Conservation (phyloP, 2,797 vertebrate genomes). For the Manis crassicaudata region DNA sequence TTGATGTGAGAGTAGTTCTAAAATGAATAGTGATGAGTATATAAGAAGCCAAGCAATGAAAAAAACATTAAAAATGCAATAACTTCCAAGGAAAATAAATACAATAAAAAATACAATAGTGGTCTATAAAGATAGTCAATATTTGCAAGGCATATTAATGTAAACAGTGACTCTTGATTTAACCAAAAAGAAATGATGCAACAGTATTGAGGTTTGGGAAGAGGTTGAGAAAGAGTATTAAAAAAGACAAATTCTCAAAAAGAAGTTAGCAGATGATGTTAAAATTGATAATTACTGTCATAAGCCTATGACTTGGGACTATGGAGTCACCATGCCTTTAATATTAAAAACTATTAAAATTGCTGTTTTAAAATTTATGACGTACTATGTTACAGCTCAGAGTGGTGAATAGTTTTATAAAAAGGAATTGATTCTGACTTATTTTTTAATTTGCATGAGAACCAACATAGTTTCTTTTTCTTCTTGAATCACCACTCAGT, state of each 20-base stretch:
- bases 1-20: background rate
- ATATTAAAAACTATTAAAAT: background rate
- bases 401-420: constrained; percentile 22
- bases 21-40: background rate
- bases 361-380: background rate
- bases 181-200: background rate
- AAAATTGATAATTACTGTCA: background rate
- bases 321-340: background rate
- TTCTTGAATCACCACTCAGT: constrained; percentile 6
- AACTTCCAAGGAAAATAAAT: background rate
- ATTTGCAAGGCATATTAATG: background rate
- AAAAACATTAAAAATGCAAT: background rate
- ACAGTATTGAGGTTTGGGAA: background rate
- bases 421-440: constrained; percentile 5
- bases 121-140: background rate
- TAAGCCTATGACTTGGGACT: background rate
- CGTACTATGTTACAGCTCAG: background rate
- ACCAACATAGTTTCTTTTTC: constrained; percentile 44
- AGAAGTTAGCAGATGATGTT: background rate
- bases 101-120: background rate
- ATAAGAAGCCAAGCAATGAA: background rate
- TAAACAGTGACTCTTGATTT: background rate
- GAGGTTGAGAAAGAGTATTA: background rate
- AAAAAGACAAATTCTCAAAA: background rate
- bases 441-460: constrained; percentile 31